These are phyloP conservation scores for Lutjanus campechanus DNA, from an alignment of 2,797 vertebrate species.

Conservation along the genomic window DNA sequence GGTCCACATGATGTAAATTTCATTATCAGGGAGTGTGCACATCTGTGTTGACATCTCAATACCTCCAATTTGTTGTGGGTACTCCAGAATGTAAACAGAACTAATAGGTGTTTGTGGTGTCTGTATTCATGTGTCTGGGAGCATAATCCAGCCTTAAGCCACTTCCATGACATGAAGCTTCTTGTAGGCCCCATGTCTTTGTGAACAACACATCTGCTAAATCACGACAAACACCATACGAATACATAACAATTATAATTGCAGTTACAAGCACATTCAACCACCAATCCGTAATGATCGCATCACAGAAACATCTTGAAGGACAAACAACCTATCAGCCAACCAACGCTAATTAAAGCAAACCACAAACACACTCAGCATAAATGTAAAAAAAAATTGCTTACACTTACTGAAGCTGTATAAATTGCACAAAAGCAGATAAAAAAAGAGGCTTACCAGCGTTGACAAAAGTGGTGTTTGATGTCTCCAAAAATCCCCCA, in stretches of 20 bases:
- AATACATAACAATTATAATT: background rate
- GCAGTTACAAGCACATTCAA: background rate
- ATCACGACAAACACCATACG: background rate
- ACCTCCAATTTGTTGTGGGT: too few species aligned
- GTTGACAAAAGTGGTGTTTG: conserved; percentile 14
- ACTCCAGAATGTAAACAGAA: too few species aligned
- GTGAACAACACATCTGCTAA: too few species aligned
- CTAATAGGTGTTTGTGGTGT: too few species aligned
- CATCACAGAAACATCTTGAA: background rate
- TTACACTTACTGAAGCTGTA: background rate
- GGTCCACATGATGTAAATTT: too few species aligned
- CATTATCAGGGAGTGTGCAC: too few species aligned
- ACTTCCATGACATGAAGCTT: background rate
- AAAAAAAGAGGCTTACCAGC: conserved; percentile 11
- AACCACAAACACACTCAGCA: background rate
- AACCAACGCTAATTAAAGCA: background rate
- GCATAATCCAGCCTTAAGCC: background rate
- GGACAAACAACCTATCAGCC: background rate
- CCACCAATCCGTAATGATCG: background rate
- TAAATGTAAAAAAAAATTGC: background rate
- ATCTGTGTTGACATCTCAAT: too few species aligned
- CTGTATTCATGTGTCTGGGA: too few species aligned
- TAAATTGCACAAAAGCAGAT: conserved; percentile 13
- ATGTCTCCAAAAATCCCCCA: conserved; percentile 11
- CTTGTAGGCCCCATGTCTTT: background rate